Base-by-base conservation (phyloP, 2,113 vertebrate species). In the Sinosuthora webbiana region DNA sequence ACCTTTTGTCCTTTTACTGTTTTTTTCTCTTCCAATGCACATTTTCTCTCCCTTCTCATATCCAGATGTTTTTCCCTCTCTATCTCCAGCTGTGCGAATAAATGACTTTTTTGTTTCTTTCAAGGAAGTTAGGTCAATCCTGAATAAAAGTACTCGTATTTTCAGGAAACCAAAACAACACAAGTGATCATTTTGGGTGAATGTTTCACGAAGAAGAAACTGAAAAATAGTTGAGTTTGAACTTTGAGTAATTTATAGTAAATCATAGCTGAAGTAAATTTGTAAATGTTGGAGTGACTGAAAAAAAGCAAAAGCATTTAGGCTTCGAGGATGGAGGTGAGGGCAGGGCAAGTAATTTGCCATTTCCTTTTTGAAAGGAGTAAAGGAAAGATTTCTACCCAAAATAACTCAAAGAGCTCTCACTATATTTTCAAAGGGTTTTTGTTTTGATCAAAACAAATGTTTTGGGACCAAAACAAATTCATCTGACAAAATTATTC, bases 71-170 rank as follows among this genome's bases (percentile, higher is more conserved):
- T 96, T 90, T 74, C 79, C 35, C 44, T 80, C 59, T 92, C 65
- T 86, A 49, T 81, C 77, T 96, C 94, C 95, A 97, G 93, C 95
- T 95, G 96, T 87, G 94, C 0, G 53, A 94, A 94, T 93, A 97
- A 95, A 95, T 95, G 73, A 84, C 91, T 95, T 92, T 97, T 93
- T 87, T 95, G 94, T 95, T 94, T 95, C 52, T 97, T 90, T 89
- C 91, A 52, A 91, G 93, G 87, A 90, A 94, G 89, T 82, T 94
- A 8, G 0, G 79, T 93, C 86, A 81, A 78, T 81, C 80, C 49
- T 81, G 83, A 92, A 60, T 47, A 94, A 83, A 96, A 91, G 20
- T 15, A 45, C 20, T 77, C 25, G 23, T 42, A 89, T 89, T 93
- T 89, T 88, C 89, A 92, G 56, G 76, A 94, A 89, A 81, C 15